A percentile compares a stretch with the other conserved stretches of the same genome.
Evolutionary conservation across 2,888 invertebrate species (phyloP).

Genomic region (Rotaria macrura): DNA sequence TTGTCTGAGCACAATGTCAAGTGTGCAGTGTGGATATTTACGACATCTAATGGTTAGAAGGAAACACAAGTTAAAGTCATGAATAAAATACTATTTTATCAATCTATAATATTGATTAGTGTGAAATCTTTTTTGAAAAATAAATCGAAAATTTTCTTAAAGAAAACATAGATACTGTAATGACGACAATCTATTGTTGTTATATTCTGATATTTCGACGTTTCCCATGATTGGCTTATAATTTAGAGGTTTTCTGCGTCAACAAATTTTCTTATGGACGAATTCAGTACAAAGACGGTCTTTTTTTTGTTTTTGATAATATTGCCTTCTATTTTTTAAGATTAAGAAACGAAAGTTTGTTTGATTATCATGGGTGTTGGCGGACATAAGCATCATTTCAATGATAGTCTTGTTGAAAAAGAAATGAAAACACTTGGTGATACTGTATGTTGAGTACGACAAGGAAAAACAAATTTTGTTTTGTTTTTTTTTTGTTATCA

Average conservation of each 20-base stretch:
- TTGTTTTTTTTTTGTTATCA: neutral
- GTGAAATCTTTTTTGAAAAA: too few species aligned
- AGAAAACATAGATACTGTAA: too few species aligned
- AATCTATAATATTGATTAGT: too few species aligned
- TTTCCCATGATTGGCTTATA: neutral
- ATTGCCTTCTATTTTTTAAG: neutral
- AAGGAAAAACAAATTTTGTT: neutral
- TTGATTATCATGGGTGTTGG: constrained; percentile 6
- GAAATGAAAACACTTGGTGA: neutral
- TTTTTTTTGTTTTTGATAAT: neutral
- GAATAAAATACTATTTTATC: too few species aligned
- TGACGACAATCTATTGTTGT: neutral
- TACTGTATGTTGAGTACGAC: neutral
- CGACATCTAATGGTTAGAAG: too few species aligned
- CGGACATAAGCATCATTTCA: constrained; percentile 8
- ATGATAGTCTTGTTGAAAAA: neutral
- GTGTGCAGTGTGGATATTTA: too few species aligned
- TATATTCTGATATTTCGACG: neutral
- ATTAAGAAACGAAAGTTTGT: neutral
- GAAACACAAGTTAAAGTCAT: too few species aligned
- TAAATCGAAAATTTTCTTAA: too few species aligned
- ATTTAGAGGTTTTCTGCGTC: neutral
- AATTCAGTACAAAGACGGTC: neutral
- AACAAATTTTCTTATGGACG: neutral
- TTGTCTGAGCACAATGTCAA: too few species aligned